These are phyloP conservation scores for Drosophila borealis DNA, from an alignment of 2,888 invertebrate species.

Conservation along the genomic window DNA sequence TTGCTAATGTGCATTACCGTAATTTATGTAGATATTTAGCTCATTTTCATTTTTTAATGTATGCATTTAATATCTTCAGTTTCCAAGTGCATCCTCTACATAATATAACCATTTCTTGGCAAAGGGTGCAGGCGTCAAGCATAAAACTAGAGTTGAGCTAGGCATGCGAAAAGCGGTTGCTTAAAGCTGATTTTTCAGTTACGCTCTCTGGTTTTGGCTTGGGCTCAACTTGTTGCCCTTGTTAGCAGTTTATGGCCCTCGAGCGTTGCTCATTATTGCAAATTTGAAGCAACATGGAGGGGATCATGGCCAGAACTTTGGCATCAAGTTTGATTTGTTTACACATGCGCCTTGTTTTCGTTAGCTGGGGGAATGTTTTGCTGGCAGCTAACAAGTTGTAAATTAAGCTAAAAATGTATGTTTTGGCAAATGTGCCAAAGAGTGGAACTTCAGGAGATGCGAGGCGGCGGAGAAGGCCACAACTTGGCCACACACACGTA, in stretches of 20 bases:
- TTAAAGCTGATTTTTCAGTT: slow-evolving; percentile 48
- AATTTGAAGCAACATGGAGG: slow-evolving; percentile 42
- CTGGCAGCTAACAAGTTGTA: slow-evolving; percentile 77
- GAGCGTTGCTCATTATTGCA: slow-evolving; percentile 68
- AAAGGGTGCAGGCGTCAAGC: background rate
- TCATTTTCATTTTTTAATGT: background rate
- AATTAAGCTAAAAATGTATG: slow-evolving; percentile 75
- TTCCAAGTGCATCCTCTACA: background rate
- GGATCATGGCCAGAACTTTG: slow-evolving; percentile 52
- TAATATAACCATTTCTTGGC: background rate
- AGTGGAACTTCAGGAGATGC: slow-evolving; percentile 21
- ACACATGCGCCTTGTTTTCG: slow-evolving; percentile 63
- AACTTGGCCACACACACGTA: slow-evolving; percentile 40
- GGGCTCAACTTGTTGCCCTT: slow-evolving; percentile 66
- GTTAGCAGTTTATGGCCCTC: slow-evolving; percentile 53
- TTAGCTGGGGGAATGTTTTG: slow-evolving; percentile 52
- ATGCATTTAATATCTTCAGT: no score
- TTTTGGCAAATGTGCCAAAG: slow-evolving; percentile 67
- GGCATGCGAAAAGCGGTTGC: slow-evolving; percentile 35
- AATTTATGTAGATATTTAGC: background rate
- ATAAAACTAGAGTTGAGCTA: slow-evolving; percentile 2
- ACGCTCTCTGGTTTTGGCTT: slow-evolving; percentile 19
- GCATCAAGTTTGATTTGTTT: slow-evolving; percentile 75
- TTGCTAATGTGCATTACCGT: background rate
- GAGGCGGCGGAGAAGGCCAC: slow-evolving; percentile 18